These are phyloP conservation scores for Cistogaster globosa DNA, from an alignment of 2,888 invertebrate species.

Conservation along the genomic window DNA sequence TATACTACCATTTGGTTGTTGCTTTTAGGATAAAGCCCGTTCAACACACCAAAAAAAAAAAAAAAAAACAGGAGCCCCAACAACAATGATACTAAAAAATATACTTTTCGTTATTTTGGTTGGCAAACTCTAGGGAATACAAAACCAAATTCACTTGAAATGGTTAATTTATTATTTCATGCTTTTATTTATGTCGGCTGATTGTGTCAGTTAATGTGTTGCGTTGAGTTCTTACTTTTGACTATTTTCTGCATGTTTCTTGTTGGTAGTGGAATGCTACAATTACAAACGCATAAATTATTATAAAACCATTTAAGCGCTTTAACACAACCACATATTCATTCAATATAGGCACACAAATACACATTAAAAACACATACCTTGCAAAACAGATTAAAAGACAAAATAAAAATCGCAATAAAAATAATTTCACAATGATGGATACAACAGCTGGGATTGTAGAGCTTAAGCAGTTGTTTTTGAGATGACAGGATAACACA, in stretches of 20 bases:
- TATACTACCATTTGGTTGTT: slow-evolving; percentile 47
- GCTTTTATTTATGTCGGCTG: slow-evolving; percentile 19
- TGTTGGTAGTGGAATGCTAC: slow-evolving; percentile 38
- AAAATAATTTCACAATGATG: slow-evolving; percentile 30
- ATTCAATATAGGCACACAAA: slow-evolving; percentile 3
- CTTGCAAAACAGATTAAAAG: slow-evolving; percentile 3
- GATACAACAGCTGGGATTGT: slow-evolving; percentile 55
- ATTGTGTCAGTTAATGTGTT: slow-evolving; percentile 43
- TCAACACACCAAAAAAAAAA: too few relatives aligned
- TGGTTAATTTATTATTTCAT: slow-evolving; percentile 60
- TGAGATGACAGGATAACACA: slow-evolving; percentile 59
- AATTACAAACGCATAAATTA: slow-evolving; percentile 66
- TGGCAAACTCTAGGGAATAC: slow-evolving; percentile 30
- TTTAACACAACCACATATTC: slow-evolving; percentile 13
- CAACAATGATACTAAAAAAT: slow-evolving; percentile 19
- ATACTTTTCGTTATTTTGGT: slow-evolving; percentile 47
- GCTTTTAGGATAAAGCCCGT: slow-evolving; percentile 49
- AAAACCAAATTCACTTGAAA: slow-evolving; percentile 60
- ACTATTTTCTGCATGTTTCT: slow-evolving; percentile 36
- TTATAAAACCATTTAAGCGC: slow-evolving; percentile 58
- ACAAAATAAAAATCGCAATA: not conserved
- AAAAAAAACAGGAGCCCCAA: not conserved
- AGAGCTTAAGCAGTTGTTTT: slow-evolving; percentile 53
- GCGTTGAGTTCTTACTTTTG: slow-evolving; percentile 34
- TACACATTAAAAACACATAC: slow-evolving; percentile 13